Conservation (phyloP, 2,113 vertebrate genomes). For the Trinectes maculatus region DNA sequence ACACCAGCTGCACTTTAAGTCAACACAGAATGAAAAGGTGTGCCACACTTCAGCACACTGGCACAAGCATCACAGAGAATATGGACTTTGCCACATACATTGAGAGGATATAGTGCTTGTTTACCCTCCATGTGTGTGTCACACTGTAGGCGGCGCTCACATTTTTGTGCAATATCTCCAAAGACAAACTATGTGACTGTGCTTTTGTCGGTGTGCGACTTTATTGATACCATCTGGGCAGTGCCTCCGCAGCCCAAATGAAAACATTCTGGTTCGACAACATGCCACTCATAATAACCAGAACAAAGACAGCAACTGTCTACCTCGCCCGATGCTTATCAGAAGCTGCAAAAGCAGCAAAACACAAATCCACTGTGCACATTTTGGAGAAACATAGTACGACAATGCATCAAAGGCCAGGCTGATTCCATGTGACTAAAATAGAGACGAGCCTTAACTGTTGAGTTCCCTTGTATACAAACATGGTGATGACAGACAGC, state of each 20-base stretch:
- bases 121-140: neutral
- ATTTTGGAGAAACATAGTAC: constrained; percentile 25
- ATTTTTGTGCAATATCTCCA: neutral
- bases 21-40: constrained; percentile 40
- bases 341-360: constrained; percentile 3
- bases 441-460: constrained; percentile 64
- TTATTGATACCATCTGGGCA: neutral
- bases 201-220: neutral
- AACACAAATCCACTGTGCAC: neutral
- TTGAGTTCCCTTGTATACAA: constrained; percentile 39
- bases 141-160: neutral
- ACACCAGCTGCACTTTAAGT: constrained; percentile 18
- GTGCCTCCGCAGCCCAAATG: neutral
- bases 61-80: neutral
- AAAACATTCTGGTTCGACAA: neutral
- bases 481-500: constrained; percentile 61
- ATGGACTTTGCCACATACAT: neutral
- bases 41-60: neutral
- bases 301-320: neutral
- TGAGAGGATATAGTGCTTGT: neutral
- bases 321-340: neutral
- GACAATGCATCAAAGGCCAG: constrained; percentile 16
- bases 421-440: constrained; percentile 57
- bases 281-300: neutral
- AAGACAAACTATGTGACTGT: neutral